Evolutionary conservation across 2,797 vertebrate genomes (phyloP), one percentile per base, ranked within the genome.

Genomic region (Morus bassanus): DNA sequence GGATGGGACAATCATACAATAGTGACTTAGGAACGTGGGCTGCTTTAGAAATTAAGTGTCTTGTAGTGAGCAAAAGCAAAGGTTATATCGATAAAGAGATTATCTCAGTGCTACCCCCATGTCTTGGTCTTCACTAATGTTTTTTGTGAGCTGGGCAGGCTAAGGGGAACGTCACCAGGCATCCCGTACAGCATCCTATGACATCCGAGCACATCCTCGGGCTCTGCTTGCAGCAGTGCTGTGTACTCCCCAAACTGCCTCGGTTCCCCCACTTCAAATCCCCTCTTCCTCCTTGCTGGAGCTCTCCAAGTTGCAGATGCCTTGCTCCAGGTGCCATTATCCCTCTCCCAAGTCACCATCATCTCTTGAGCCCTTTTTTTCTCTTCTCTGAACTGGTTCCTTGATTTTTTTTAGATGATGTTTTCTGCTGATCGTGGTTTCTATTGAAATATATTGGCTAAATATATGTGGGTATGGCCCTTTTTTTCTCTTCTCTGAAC

Each of bases 141-240:
- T 33, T 77, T 64, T 53, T 14, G n/a, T 39, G 23, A 68, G n/a
- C 43, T 11, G 11, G 13, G 18, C n/a, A 56, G 37, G n/a, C 51
- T 16, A 56, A 37, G 41, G 22, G n/a, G n/a, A 25, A 21, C 1
- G 1, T 67, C 27, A 46, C 22, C 28, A 33, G 63, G 63, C 9
- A 17, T 33, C n/a, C 63, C 3, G 0, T 15, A 19, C 37, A 53
- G 75, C 27, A 41, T 41, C 48, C 18, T 2, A 4, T 8, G 18
- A 41, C 50, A 39, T 45, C 22, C 0, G 1, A 46, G 63, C 2
- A 1, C 22, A 16, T 17, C 18, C 53, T 18, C 0, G 0, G 41
- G 51, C 41, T 67, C n/a, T 48, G 41, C 10, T 33, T 37, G 51
- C 41, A 56, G 22, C 77, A 33, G n/a, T 48, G 41, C 53, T 0